Percentiles rank a stretch among this genome's conserved stretches.
phyloP scores from a whole-genome alignment of 2,113 vertebrate genomes.

The Pimephales promelas region DNA sequence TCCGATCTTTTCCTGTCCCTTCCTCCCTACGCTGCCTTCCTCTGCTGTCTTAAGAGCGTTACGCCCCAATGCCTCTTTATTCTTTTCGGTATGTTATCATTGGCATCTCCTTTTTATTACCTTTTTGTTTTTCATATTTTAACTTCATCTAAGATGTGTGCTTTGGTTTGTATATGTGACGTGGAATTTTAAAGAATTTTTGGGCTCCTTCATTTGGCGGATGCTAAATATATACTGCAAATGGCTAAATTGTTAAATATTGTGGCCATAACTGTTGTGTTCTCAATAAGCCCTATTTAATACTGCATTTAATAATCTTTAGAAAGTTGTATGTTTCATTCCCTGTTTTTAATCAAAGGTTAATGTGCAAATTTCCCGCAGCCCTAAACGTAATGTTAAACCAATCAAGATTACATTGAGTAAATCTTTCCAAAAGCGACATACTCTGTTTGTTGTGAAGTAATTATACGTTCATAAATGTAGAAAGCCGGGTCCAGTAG shows the following conservation, averaged over 20 bases:
- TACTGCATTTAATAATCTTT: constrained; percentile 47
- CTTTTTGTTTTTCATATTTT: constrained; percentile 71
- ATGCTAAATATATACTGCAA: not conserved
- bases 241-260: not conserved
- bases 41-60: constrained; percentile 99
- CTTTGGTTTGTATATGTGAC: constrained; percentile 44
- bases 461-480: not conserved
- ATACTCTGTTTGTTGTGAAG: not conserved
- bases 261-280: not conserved
- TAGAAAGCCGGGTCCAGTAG: not conserved
- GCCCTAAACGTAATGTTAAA: not conserved
- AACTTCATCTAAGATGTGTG: constrained; percentile 73
- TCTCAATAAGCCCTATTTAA: constrained; percentile 55
- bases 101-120: constrained; percentile 92
- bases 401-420: not conserved
- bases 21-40: constrained; percentile 97
- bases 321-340: constrained; percentile 67
- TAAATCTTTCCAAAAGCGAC: not conserved
- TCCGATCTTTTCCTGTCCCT: constrained; percentile 88
- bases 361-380: constrained; percentile 25
- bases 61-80: constrained; percentile 99
- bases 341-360: constrained; percentile 62
- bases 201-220: not conserved
- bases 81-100: constrained; percentile 99
- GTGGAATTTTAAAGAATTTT: constrained; percentile 60